Evolutionary conservation across 2,113 vertebrate genomes (phyloP), one percentile per base, ranked within the genome.

Genomic region (Poeciliopsis occidentalis): DNA sequence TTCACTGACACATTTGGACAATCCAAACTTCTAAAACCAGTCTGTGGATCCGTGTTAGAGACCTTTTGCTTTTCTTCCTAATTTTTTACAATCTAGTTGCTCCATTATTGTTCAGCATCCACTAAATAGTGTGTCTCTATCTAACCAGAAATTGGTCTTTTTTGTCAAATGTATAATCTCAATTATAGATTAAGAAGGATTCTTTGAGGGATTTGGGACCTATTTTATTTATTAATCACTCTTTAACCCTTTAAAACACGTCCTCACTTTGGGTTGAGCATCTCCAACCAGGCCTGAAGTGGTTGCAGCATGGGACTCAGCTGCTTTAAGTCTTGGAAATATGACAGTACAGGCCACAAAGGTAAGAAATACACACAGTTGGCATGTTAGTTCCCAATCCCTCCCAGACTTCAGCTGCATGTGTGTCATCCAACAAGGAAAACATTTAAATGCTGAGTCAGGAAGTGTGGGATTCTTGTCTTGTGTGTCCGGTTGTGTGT

Each of bases 311-410:
- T 95, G 94, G 94, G 94, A 90, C 93, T 95, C 91, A 94, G 93
- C 87, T 95, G 94, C 91, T 95, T 95, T 80, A 95, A 95, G 91
- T 95, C 94, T 75, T 94, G 94, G 94, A 95, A 94, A 90, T 87
- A 92, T 78, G 87, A 93, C 82, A 86, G 92, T 24, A 75, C 86
- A 44, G 88, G 92, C 79, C 91, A 90, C 86, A 95, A 95, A 93
- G 93, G 94, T 95, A 68, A 92, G 80, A 61, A 41, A 15, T 32
- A 54, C 41, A 57, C n/a, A 54, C 69, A 51, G 12, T 27, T 74
- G 65, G 65, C 63, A 61, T 51, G 72, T 78, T 61, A 47, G 8
- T 24, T 15, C 7, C 2, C 81, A 67, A 87, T 81, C 76, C 74
- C n/a, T 73, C 29, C 70, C n/a, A 3, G 63, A 51, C 71, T 60